Evolutionary conservation across 1,140 invertebrate genomes (phyloP).

Genomic region (Cydia strobilella): DNA sequence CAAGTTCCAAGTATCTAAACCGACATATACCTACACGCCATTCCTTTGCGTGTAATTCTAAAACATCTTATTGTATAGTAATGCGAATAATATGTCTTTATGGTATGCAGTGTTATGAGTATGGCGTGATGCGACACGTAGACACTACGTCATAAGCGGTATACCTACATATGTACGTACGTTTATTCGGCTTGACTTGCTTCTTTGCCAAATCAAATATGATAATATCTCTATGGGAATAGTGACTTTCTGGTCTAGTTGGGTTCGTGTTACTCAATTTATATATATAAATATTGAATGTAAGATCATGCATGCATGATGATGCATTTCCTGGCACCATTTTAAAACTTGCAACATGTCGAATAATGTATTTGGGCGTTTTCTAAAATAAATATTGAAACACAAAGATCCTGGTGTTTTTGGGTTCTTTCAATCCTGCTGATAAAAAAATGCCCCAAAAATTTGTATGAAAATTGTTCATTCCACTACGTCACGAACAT

Average conservation of each 20-base stretch:
- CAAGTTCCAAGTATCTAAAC: neutral
- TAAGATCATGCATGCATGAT: too few species aligned
- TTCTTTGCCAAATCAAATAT: constrained; percentile 11
- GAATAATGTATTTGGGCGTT: too few species aligned
- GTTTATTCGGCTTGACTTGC: neutral
- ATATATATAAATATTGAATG: too few species aligned
- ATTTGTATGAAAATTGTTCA: too few species aligned
- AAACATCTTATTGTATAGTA: neutral
- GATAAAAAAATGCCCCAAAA: too few species aligned
- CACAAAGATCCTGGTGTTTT: too few species aligned
- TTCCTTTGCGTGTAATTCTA: neutral
- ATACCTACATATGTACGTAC: neutral
- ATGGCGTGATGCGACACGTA: neutral
- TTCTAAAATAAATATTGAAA: too few species aligned
- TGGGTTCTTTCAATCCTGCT: too few species aligned
- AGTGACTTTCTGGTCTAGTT: neutral
- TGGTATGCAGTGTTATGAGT: neutral
- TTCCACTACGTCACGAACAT: too few species aligned
- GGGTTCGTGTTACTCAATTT: too few species aligned
- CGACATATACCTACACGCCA: neutral
- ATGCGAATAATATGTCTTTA: neutral
- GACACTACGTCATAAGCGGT: neutral
- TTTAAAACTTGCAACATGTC: too few species aligned
- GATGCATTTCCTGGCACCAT: too few species aligned
- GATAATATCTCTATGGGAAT: constrained; percentile 4